A percentile compares a stretch with the other conserved stretches of the same genome.
phyloP scores from a whole-genome alignment of 2,113 vertebrate species.

The Varanus komodoensis region DNA sequence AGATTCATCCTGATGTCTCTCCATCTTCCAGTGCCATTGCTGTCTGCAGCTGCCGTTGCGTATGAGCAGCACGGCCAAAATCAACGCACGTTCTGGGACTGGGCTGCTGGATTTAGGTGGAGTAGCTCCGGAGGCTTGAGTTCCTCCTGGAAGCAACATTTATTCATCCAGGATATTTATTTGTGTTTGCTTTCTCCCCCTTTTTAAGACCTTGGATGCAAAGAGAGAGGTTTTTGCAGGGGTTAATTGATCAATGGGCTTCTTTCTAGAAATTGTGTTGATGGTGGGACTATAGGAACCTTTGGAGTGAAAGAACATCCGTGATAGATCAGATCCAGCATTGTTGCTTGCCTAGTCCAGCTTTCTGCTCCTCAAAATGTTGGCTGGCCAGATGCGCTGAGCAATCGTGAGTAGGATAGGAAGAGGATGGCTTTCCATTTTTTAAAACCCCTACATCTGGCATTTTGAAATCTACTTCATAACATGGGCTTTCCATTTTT shows the following conservation, averaged over 20 bases:
- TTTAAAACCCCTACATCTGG: neutral
- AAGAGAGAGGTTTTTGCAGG: neutral
- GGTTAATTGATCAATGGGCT: neutral
- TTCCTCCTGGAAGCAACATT: neutral
- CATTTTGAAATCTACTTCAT: neutral
- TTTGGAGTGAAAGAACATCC: neutral
- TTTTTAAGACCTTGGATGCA: neutral
- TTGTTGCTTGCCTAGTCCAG: neutral
- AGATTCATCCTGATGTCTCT: fast-evolving
- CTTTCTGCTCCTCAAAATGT: no score
- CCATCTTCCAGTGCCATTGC: conserved; percentile 9
- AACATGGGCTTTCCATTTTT: neutral
- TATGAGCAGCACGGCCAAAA: fast-evolving
- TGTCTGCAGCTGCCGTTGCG: neutral
- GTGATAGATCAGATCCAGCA: neutral
- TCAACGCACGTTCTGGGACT: conserved; percentile 9
- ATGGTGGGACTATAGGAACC: neutral
- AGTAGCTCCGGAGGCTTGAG: fast-evolving
- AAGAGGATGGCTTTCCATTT: neutral
- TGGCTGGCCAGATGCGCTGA: neutral
- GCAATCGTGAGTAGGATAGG: neutral
- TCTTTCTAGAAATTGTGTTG: neutral
- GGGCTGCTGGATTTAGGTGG: conserved; percentile 4
- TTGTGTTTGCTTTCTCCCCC: neutral
- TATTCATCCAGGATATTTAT: neutral